Percentiles rank a stretch among this genome's conserved stretches.
Conservation (phyloP, 2,888 invertebrate genomes). For the Heteromurus nitidus region DNA sequence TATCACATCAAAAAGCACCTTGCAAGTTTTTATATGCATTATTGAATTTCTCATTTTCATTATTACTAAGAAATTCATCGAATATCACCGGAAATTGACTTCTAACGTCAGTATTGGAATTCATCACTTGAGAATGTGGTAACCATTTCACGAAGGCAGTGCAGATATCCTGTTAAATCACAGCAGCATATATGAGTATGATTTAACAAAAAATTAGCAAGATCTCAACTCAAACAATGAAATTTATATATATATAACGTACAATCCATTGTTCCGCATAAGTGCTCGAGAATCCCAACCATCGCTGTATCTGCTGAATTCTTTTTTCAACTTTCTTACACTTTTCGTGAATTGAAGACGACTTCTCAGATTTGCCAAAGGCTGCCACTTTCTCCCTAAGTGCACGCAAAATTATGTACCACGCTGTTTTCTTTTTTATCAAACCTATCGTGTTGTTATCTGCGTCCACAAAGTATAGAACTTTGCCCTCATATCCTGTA, state of each 20-base stretch:
- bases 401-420: constrained; percentile 75
- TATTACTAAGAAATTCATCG: constrained; percentile 9
- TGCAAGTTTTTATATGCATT: background rate
- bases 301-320: constrained; percentile 75
- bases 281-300: constrained; percentile 74
- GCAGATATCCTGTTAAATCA: constrained; percentile 60
- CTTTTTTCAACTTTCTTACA: constrained; percentile 74
- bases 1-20: background rate
- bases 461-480: constrained; percentile 76
- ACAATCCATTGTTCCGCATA: constrained; percentile 71
- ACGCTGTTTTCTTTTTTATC: constrained; percentile 77
- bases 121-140: too few species aligned
- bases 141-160: constrained; percentile 63
- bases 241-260: constrained; percentile 48
- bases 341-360: constrained; percentile 65
- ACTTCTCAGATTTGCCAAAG: constrained; percentile 49
- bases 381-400: constrained; percentile 73
- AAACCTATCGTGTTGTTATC: constrained; percentile 75
- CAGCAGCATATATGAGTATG: constrained; percentile 18
- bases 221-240: constrained; percentile 1
- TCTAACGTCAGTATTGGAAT: background rate
- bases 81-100: constrained; percentile 62
- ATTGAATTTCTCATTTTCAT: background rate
- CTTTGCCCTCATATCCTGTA: constrained; percentile 76
- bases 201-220: constrained; percentile 14